phyloP scores from a whole-genome alignment of 2,888 invertebrate genomes.

The Auanema sp. region DNA sequence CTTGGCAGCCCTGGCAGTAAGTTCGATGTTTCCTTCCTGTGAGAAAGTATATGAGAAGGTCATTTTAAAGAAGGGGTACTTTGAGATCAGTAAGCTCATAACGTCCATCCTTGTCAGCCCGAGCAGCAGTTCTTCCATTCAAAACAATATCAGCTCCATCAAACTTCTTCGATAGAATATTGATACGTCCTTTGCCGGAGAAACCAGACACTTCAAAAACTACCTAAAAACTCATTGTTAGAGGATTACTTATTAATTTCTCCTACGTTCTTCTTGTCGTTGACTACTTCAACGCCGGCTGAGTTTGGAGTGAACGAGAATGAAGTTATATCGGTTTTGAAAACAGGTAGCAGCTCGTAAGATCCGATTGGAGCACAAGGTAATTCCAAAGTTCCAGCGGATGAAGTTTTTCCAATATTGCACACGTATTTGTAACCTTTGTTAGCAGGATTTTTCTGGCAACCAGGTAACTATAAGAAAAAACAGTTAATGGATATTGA shows the following conservation, averaged over 20 bases:
- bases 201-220: slow-evolving; percentile 40
- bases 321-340: slow-evolving; percentile 16
- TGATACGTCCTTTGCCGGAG: slow-evolving; percentile 27
- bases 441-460: neutral
- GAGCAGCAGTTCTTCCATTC: slow-evolving; percentile 33
- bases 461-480: slow-evolving; percentile 24
- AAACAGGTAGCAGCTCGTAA: slow-evolving; percentile 71
- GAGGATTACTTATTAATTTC: neutral
- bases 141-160: slow-evolving; percentile 31
- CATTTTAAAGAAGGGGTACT: slow-evolving; percentile 4
- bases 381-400: slow-evolving; percentile 78
- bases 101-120: slow-evolving; percentile 29
- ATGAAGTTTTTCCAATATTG: slow-evolving; percentile 39
- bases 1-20: slow-evolving; percentile 32
- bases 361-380: slow-evolving; percentile 80
- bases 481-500: neutral
- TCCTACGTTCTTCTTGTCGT: slow-evolving; percentile 25
- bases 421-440: slow-evolving; percentile 37
- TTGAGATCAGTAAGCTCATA: slow-evolving; percentile 22
- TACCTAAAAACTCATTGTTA: slow-evolving; percentile 15
- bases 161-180: slow-evolving; percentile 18
- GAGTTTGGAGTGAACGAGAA: slow-evolving; percentile 35
- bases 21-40: slow-evolving; percentile 21
- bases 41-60: neutral
- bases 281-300: slow-evolving; percentile 22